Evolutionary conservation across 2,797 vertebrate species (phyloP).

Genomic region (Iguana delicatissima): DNA sequence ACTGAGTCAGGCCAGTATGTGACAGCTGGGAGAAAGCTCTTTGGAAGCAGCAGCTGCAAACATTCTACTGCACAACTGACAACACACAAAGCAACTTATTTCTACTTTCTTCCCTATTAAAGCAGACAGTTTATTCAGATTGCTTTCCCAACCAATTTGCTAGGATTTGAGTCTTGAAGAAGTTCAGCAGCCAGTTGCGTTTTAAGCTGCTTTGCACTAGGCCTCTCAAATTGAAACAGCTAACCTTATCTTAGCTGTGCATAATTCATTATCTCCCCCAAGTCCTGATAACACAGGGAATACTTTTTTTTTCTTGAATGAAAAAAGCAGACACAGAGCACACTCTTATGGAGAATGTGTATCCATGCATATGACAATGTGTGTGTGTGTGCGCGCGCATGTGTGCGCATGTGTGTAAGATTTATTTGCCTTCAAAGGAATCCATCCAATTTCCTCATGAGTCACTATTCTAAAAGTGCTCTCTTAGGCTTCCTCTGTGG

Average conservation of each 20-base stretch:
- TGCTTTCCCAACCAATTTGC: slow-evolving; percentile 48
- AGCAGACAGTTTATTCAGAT: slow-evolving; percentile 47
- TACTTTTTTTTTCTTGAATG: background rate
- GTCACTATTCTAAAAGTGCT: background rate
- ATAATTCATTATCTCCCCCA: background rate
- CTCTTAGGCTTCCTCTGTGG: background rate
- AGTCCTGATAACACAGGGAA: background rate
- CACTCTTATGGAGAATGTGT: background rate
- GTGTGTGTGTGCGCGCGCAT: too few relatives aligned
- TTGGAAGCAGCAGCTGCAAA: slow-evolving; percentile 80
- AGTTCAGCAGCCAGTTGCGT: slow-evolving; percentile 59
- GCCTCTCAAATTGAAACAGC: background rate
- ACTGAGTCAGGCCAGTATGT: slow-evolving; percentile 75
- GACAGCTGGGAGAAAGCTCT: slow-evolving; percentile 83
- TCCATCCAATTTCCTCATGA: background rate
- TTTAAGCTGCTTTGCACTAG: slow-evolving; percentile 2
- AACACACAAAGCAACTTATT: slow-evolving; percentile 69
- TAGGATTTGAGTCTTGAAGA: slow-evolving; percentile 49
- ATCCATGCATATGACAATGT: background rate
- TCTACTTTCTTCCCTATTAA: slow-evolving; percentile 73
- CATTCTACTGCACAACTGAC: slow-evolving; percentile 69
- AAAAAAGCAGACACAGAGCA: background rate
- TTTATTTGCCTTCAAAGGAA: background rate
- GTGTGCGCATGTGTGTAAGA: background rate
- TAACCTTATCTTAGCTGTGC: background rate